Conservation (phyloP, 2,888 invertebrate species). For the Cryptocheilus praepositus region DNA sequence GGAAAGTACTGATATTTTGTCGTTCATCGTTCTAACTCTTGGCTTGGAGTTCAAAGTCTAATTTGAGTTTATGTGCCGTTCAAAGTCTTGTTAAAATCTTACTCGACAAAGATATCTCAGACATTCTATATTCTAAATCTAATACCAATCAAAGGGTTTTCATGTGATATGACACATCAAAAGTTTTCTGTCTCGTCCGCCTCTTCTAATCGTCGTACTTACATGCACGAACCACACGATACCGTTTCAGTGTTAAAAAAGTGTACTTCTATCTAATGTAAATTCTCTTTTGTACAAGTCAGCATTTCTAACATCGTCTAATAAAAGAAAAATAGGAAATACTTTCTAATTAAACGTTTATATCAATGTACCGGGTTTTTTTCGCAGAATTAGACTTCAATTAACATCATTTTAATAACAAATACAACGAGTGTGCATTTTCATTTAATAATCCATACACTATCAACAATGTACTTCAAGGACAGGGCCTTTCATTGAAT, state of each 20-base stretch:
- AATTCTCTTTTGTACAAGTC: conserved; percentile 32
- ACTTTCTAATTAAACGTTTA: conserved; percentile 10
- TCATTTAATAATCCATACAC: conserved; percentile 6
- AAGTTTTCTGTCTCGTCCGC: not conserved
- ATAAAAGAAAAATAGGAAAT: conserved; percentile 35
- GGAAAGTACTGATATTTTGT: conserved; percentile 92
- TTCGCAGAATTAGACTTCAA: not conserved
- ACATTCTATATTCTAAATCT: conserved; percentile 20
- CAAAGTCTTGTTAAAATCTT: not conserved
- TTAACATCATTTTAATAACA: conserved; percentile 10
- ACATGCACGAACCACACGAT: conserved; percentile 16
- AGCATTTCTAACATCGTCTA: conserved; percentile 28
- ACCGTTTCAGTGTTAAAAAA: conserved; percentile 3
- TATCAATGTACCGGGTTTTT: too few relatives aligned
- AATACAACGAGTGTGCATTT: conserved; percentile 1
- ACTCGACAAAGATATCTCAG: conserved; percentile 16
- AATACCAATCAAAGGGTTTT: conserved; percentile 24
- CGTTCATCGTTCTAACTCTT: conserved; percentile 86
- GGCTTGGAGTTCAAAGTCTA: conserved; percentile 78
- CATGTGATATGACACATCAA: conserved; percentile 20
- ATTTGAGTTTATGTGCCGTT: conserved; percentile 14
- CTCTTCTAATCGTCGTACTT: too few relatives aligned
- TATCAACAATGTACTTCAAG: not conserved
- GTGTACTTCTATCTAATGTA: conserved; percentile 15
- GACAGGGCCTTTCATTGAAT: too few relatives aligned